Base-by-base conservation (phyloP, 2,113 vertebrate genomes). In the Chloroceryle aenea region DNA sequence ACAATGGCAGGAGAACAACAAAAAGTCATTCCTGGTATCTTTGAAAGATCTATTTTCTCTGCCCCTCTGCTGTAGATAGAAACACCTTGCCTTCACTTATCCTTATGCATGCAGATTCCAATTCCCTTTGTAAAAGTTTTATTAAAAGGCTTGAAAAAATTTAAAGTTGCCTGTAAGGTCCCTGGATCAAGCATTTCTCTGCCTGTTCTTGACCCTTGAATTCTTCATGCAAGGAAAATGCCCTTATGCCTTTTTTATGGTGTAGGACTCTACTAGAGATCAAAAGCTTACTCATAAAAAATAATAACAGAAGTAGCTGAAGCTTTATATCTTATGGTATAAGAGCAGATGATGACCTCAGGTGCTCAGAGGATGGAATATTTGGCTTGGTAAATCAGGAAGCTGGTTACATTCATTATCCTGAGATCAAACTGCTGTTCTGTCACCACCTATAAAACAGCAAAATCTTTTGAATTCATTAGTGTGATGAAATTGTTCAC, bases 261-360 rank as follows among this genome's bases (percentile, higher is more conserved):
- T 42, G 40, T 19, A 40, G 58, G 29, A 85, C 72, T 52, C 25
- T 85, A 42, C 40, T 68, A 36, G 26, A 89, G 14, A 85, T 79
- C 77, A 94, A 91, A 96, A 87, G n/a, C 58, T 91, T 76, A 32
- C 36, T 69, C 29, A 68, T 68, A 63, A 82, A 77, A 74, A 77
- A 26, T 43, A 84, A 2, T 36, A 85, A 48, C 40, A 73, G 23
- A 78, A 91, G 17, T n/a, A 85, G 22, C 15, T 73, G 45, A 93
- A 87, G 42, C 10, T 56, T 79, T 66, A 27, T 61, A 59, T 14
- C 29, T 66, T 23, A 11, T 43, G 15, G 34, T 29, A 15, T 78
- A 83, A 90, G 38, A 94, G 26, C 23, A 53, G 58, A 26, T 2
- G 0, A 40, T 89, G 87, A 81, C 36, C 69, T 93, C 30, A 50